Evolutionary conservation across 2,113 vertebrate species (phyloP).

Genomic region (Dicerorhinus sumatrensis): DNA sequence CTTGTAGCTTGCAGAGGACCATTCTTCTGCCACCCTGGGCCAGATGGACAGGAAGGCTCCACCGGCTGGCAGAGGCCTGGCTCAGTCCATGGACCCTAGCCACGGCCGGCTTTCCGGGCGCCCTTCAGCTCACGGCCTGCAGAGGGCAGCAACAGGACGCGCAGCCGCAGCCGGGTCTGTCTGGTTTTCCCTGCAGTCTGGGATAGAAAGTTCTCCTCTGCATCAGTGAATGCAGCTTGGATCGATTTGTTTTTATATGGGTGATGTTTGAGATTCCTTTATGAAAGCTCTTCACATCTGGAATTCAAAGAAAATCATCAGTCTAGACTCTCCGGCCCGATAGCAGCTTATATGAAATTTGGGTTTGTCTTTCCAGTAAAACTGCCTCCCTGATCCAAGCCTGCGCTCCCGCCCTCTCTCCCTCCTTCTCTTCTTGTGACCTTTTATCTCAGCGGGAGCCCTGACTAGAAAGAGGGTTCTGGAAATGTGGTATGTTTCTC

Average conservation of each 20-base stretch:
- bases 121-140: neutral
- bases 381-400: constrained; percentile 71
- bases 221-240: constrained; percentile 68
- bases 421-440: constrained; percentile 75
- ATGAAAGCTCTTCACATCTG: constrained; percentile 77
- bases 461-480: constrained; percentile 85
- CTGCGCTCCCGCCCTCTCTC: constrained; percentile 30
- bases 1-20: neutral
- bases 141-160: constrained; percentile 81
- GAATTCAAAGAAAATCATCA: constrained; percentile 83
- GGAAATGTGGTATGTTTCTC: constrained; percentile 83
- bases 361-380: constrained; percentile 70
- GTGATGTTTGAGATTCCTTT: constrained; percentile 75
- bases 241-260: constrained; percentile 79
- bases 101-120: neutral
- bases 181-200: constrained; percentile 22
- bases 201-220: constrained; percentile 63
- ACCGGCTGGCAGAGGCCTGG: neutral
- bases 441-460: constrained; percentile 84
- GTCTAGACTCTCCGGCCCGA: constrained; percentile 75
- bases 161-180: neutral
- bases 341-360: constrained; percentile 77
- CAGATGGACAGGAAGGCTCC: neutral
- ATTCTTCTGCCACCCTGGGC: neutral
- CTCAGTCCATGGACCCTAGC: accelerated